Evolutionary conservation across 2,888 invertebrate genomes (phyloP), one percentile per base, ranked within the genome.

Genomic region (Drosophila limbata): DNA sequence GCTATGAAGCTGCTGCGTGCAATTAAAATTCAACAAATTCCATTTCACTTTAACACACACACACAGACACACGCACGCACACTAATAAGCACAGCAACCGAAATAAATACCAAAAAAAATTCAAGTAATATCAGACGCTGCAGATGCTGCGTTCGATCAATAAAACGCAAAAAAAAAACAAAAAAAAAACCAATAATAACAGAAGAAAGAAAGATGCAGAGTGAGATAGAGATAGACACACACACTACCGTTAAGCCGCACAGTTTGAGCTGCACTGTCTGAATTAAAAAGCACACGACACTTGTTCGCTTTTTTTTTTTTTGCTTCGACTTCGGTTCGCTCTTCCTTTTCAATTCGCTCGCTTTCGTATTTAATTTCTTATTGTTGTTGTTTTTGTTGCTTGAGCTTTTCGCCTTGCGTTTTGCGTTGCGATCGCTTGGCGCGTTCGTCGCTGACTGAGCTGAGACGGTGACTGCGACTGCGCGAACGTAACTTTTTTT

Each of bases 1-100:
- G 84, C 57, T 74, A 68, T 45, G 53, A n/a, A 39, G 50, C 51
- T 44, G 53, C 60, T 88, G 73, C 73, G 71, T 80, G 81, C 76
- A 81, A 79, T 88, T 88, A 88, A 88, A 78, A 84, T 81, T 88
- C 72, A 86, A 73, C 72, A 73, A 88, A 86, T 86, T 80, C 75
- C 87, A 86, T 88, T 84, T 84, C 84, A 88, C 84, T 86, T 78
- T 45, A 64, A 65, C 68, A 71, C 61, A 68, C 15, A 51, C 40
- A 45, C 31, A 60, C 21, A 13, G 17, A 51, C 35, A 62, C 56
- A 50, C 39, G 50, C 42, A 53, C 40, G 62, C 37, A 65, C 44
- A 19, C 35, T 53, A n/a, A 64, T 48, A 62, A 28, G 53, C 51
- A 55, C 21, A 51, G 15, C 42, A 21, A 59, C 52, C 39, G 55